A percentile compares a stretch with the other conserved stretches of the same genome.
Evolutionary conservation across 2,797 vertebrate genomes (phyloP).

Genomic region (Eurystomus glaucurus): DNA sequence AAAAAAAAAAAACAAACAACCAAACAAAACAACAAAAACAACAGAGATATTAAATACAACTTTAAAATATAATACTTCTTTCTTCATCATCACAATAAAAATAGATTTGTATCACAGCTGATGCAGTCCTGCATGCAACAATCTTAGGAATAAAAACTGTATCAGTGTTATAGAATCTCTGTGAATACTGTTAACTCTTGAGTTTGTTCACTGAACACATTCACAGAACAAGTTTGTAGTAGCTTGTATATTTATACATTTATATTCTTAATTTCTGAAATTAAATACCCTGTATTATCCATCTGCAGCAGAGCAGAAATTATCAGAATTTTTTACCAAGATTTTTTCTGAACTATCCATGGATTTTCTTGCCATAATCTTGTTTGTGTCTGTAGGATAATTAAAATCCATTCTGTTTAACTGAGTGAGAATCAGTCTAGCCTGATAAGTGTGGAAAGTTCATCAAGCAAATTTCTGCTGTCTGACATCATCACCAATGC

Average conservation of each 20-base stretch:
- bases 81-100: neutral
- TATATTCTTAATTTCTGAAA: neutral
- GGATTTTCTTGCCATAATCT: conserved; percentile 5
- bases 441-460: conserved; percentile 6
- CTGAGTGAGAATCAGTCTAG: conserved; percentile 25
- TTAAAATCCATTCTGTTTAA: conserved; percentile 45
- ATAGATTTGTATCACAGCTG: neutral
- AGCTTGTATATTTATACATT: neutral
- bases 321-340: neutral
- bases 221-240: neutral
- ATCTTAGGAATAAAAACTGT: neutral
- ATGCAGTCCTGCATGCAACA: neutral
- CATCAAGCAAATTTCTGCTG: neutral
- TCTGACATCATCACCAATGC: neutral
- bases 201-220: neutral
- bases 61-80: neutral
- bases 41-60: neutral
- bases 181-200: neutral
- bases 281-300: neutral
- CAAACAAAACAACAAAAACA: too few relatives aligned
- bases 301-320: neutral
- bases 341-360: neutral
- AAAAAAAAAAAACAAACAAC: too few relatives aligned
- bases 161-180: neutral
- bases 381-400: neutral